Evolutionary conservation across 1,140 invertebrate species (phyloP).

Genomic region (Psilanteris sp.): DNA sequence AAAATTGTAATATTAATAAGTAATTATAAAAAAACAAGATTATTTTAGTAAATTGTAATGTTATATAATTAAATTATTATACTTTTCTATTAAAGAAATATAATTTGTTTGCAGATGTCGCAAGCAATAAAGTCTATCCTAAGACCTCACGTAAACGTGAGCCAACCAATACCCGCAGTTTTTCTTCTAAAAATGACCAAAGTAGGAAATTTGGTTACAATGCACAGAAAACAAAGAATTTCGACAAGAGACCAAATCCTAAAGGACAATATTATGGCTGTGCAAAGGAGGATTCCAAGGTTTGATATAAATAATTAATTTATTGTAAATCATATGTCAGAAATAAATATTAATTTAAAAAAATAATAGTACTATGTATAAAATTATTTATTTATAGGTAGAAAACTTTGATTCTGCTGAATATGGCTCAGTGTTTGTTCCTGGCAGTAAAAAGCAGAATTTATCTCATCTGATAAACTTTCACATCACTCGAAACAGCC

Average conservation of each 20-base stretch:
- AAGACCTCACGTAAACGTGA: conserved; percentile 84
- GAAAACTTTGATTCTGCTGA: conserved; percentile 83
- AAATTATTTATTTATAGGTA: too few relatives aligned
- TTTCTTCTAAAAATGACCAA: conserved; percentile 82
- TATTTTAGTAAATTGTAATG: too few relatives aligned
- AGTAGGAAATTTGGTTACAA: conserved; percentile 79
- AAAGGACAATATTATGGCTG: conserved; percentile 83
- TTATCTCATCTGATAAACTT: conserved; percentile 95
- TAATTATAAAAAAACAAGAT: too few relatives aligned
- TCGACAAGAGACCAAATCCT: conserved; percentile 88
- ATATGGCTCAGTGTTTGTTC: conserved; percentile 88
- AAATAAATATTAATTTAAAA: too few relatives aligned
- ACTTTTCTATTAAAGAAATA: too few relatives aligned
- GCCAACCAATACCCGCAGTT: conserved; percentile 77
- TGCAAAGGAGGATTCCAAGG: conserved; percentile 87
- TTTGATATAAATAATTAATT: conserved; percentile 40
- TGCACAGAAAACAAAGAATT: conserved; percentile 82
- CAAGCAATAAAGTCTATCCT: conserved; percentile 82
- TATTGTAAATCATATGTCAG: conserved; percentile 48
- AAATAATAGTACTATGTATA: too few relatives aligned
- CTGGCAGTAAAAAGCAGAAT: conserved; percentile 94
- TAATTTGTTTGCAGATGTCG: conserved; percentile 78
- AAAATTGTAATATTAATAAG: too few relatives aligned
- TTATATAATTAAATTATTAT: too few relatives aligned
- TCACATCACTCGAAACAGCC: conserved; percentile 84